Base-by-base conservation (phyloP, 2,113 vertebrate genomes). In the Leiothrix lutea region DNA sequence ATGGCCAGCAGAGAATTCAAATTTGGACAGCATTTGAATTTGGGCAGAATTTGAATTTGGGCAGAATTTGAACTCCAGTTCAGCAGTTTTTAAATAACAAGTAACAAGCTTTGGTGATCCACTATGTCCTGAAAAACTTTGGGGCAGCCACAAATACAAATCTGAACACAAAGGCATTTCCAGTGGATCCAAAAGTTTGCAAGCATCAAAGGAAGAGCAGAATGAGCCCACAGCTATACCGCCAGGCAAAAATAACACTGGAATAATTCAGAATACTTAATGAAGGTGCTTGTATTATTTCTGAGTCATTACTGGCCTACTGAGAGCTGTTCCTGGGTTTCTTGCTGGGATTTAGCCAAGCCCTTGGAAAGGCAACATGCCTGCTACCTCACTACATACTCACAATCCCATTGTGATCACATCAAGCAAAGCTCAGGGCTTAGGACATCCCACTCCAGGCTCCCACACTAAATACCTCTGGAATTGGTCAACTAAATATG, bases 391-490 rank as follows among this genome's bases (percentile, higher is more conserved):
- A 28, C 26, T 29, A 24, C 21, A 26, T 14, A 75, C 47, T 88
- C 33, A 44, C 4, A 6, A 19, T 9, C 1, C 0, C 21, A 50
- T 44, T 38, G 42, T 36, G 23, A 21, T 71, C 29, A 64, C 20
- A 48, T 8, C 20, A 42, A 24, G 18, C 38, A 80, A 79, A 78
- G 61, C 45, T 17, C 36, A 62, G 33, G 2, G 3, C 0, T 92
- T n/a, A 71, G 38, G 38, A 47, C 66, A 64, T 20, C 38, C 0
- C 0, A 0, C 25, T 86, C 31, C 40, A 50, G 47, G 60, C 47
- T 78, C 24, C 60, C 40, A 64, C 36, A 60, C 12, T 23, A 35
- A 58, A 29, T 60, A 69, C 33, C n/a, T 40, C 31, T 0, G 1
- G 25, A 87, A 61, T 4, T 2, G 3, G 40, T 35, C 22, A 77